phyloP scores from a whole-genome alignment of 2,113 vertebrate genomes.

The Tichodroma muraria region DNA sequence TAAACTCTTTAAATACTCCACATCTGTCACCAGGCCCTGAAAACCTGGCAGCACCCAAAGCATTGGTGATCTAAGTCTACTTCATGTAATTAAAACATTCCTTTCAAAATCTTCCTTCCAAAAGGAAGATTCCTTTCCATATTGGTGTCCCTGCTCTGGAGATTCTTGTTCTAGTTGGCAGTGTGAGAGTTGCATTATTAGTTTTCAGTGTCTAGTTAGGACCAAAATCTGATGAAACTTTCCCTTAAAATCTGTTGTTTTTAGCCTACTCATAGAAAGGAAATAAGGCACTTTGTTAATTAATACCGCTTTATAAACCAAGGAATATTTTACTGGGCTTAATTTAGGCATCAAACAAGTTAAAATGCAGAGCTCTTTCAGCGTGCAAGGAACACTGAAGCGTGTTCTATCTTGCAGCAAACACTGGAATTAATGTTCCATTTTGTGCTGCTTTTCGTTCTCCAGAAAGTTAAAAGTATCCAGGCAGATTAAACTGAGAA shows the following conservation, averaged over 20 bases:
- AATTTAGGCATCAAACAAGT: slow-evolving; percentile 23
- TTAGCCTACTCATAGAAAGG: neutral
- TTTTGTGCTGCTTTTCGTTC: neutral
- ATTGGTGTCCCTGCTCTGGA: neutral
- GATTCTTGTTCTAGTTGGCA: neutral
- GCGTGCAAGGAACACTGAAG: neutral
- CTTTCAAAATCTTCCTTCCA: no score
- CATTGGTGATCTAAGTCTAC: neutral
- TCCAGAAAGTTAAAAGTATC: neutral
- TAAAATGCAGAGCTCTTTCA: slow-evolving; percentile 15
- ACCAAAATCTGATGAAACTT: neutral
- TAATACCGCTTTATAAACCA: slow-evolving; percentile 14
- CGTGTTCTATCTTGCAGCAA: neutral
- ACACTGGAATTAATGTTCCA: neutral
- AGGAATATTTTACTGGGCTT: slow-evolving; percentile 5
- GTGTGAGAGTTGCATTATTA: neutral
- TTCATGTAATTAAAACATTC: neutral
- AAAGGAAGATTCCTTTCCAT: neutral
- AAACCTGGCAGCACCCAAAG: neutral
- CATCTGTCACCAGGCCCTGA: neutral
- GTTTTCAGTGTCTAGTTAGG: neutral
- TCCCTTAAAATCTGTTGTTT: neutral
- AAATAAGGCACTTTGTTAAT: neutral
- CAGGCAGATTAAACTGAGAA: neutral
- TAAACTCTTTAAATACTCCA: neutral